Percentiles rank a stretch among this genome's conserved stretches.
These are phyloP conservation scores for Exaiptasia diaphana DNA, from an alignment of 64 coral and sea anemone genomes.

Conservation along the genomic window DNA sequence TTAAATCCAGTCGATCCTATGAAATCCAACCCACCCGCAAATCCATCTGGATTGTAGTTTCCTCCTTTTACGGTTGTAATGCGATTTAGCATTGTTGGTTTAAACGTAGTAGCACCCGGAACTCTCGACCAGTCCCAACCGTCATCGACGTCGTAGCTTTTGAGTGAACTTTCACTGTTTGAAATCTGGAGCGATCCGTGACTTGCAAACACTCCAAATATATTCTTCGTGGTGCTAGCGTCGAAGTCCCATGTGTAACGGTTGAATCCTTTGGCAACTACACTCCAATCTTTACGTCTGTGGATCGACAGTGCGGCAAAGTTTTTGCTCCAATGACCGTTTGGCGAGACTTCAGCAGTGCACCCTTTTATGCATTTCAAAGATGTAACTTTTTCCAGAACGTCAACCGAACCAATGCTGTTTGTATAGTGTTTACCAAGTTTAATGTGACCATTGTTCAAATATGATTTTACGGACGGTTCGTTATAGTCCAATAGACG, in stretches of 20 bases:
- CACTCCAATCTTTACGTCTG: constrained; percentile 45
- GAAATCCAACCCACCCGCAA: constrained; percentile 37
- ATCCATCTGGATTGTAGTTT: constrained; percentile 17
- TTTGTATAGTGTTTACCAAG: constrained; percentile 5
- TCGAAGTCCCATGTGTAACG: constrained; percentile 52
- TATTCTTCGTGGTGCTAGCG: neutral
- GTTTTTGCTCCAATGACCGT: constrained; percentile 41
- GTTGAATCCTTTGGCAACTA: constrained; percentile 60
- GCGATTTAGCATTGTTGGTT: neutral
- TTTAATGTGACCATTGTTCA: neutral
- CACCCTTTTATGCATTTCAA: neutral
- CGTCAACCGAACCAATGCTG: constrained; percentile 29
- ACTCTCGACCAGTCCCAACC: constrained; percentile 72
- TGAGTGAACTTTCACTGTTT: constrained; percentile 45
- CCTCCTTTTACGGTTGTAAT: neutral
- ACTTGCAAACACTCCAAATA: constrained; percentile 47
- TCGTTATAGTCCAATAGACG: neutral
- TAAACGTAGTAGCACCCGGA: constrained; percentile 58
- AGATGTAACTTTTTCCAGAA: constrained; percentile 1
- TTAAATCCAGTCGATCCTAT: neutral
- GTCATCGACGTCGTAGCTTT: constrained; percentile 34
- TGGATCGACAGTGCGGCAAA: constrained; percentile 49
- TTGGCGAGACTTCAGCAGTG: constrained; percentile 9
- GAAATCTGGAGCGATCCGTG: constrained; percentile 62
- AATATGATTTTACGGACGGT: neutral